A percentile compares a stretch with the other conserved stretches of the same genome.
phyloP scores from a whole-genome alignment of 92 coral and sea anemone species.

The Porites cylindrica region DNA sequence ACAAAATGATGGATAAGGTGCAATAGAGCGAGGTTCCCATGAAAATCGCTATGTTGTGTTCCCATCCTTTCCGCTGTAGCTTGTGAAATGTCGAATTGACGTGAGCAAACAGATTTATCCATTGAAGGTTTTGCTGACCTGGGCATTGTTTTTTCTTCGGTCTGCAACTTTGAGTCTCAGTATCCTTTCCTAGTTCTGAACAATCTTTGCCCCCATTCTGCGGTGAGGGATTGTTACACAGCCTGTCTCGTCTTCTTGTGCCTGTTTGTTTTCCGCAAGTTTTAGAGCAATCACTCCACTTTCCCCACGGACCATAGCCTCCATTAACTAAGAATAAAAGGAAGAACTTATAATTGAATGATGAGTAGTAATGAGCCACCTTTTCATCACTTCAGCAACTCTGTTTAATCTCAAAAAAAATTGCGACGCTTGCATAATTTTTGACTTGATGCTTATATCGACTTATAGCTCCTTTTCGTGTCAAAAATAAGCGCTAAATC shows the following conservation, averaged over 20 bases:
- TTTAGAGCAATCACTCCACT: constrained; percentile 19
- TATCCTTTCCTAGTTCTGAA: constrained; percentile 20
- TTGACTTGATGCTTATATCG: too few relatives aligned
- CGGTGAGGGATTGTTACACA: constrained; percentile 31
- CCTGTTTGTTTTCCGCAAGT: constrained; percentile 29
- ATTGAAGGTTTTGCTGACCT: background rate
- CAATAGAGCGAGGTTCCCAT: too few relatives aligned
- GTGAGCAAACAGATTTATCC: background rate
- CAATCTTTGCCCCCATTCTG: constrained; percentile 41
- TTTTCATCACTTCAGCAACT: background rate
- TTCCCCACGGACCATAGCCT: constrained; percentile 30
- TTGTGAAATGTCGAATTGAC: too few relatives aligned
- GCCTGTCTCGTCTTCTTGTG: background rate
- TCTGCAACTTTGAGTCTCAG: background rate
- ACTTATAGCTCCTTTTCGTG: too few relatives aligned
- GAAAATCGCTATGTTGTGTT: too few relatives aligned
- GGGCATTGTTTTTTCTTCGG: constrained; percentile 15
- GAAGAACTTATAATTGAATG: background rate
- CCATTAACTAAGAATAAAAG: constrained; percentile 7
- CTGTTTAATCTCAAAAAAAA: too few relatives aligned
- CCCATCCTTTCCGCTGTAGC: too few relatives aligned
- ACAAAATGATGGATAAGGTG: too few relatives aligned
- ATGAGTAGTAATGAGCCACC: background rate
- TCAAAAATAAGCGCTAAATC: too few relatives aligned
- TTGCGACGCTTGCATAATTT: too few relatives aligned